Evolutionary conservation across 2,113 vertebrate genomes (phyloP).

Genomic region (Burhinus oedicnemus): DNA sequence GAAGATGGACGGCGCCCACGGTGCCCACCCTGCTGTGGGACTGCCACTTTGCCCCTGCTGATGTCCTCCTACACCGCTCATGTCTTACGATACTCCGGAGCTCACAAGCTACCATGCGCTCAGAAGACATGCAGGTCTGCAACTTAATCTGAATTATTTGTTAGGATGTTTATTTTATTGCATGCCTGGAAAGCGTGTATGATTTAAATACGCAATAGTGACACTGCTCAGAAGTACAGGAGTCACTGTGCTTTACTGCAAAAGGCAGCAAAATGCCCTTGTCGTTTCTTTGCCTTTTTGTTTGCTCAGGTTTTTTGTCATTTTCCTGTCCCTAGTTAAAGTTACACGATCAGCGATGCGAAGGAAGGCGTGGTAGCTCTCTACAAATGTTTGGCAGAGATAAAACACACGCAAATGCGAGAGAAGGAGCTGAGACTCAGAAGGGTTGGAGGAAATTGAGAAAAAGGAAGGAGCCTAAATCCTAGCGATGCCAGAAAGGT

Average conservation of each 20-base stretch:
- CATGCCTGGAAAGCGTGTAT: accelerated
- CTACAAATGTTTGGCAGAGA: background rate
- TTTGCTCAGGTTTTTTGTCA: background rate
- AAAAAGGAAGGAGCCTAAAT: background rate
- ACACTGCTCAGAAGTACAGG: background rate
- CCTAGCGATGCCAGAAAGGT: background rate
- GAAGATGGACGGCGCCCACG: background rate
- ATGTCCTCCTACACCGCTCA: too few relatives aligned
- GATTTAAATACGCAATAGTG: background rate
- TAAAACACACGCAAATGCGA: background rate
- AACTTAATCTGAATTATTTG: background rate
- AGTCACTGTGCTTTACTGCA: background rate
- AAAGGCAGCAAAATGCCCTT: background rate
- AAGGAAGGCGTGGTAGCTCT: background rate
- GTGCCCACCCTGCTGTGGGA: background rate
- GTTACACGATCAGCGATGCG: background rate
- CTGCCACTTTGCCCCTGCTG: background rate
- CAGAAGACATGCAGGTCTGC: background rate
- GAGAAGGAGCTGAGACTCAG: background rate
- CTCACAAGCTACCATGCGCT: background rate
- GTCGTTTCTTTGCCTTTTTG: background rate
- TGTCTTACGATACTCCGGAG: background rate
- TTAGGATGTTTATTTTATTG: background rate
- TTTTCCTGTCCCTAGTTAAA: background rate
- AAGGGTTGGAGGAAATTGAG: background rate